Evolutionary conservation across 2,888 invertebrate genomes (phyloP), one percentile per base, ranked within the genome.

Genomic region (Dascillus cervinus): DNA sequence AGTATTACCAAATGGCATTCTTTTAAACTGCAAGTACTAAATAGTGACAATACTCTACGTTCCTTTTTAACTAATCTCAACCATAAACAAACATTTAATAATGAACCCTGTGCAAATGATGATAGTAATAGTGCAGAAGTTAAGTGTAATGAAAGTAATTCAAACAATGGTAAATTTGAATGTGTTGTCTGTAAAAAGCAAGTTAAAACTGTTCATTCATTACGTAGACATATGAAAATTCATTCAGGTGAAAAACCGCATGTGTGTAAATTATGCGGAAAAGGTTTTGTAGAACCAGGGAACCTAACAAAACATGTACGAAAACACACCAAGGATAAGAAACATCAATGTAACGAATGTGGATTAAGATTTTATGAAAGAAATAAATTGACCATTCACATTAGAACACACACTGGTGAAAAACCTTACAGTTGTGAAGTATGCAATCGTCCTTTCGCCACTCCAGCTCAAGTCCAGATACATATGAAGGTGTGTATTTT

Each of bases 1-100:
- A 75, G 77, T 48, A 73, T 77, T 11, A 76, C 75, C 0, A 66
- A 77, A n/a, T 73, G 72, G 50, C 71, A 76, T 53, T 73, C 77
- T 13, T 77, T 77, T 59, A 77, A 76, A 46, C 70, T 71, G 26
- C 63, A 71, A 34, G 73, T 74, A 5, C 75, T 75, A 50, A 65
- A 73, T 21, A 74, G 75, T 39, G 76, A 77, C 52, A 54, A 59
- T 36, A 66, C 67, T n/a, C 55, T 77, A 10, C 65, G 72, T 2
- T 28, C 28, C 13, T 31, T 38, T 14, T 22, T 34, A 24, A 28
- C 28, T 11, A 34, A 38, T 17, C 13, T 30, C 8, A 14, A 37
- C 9, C 23, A 29, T 9, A 25, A 10, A 11, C n/a, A n/a, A n/a
- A n/a, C n/a, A n/a, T n/a, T n/a, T n/a, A n/a, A n/a, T n/a, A n/a